Percentiles rank a stretch among this genome's conserved stretches.
phyloP scores from a whole-genome alignment of 2,888 invertebrate species.

The Gari tellinella region DNA sequence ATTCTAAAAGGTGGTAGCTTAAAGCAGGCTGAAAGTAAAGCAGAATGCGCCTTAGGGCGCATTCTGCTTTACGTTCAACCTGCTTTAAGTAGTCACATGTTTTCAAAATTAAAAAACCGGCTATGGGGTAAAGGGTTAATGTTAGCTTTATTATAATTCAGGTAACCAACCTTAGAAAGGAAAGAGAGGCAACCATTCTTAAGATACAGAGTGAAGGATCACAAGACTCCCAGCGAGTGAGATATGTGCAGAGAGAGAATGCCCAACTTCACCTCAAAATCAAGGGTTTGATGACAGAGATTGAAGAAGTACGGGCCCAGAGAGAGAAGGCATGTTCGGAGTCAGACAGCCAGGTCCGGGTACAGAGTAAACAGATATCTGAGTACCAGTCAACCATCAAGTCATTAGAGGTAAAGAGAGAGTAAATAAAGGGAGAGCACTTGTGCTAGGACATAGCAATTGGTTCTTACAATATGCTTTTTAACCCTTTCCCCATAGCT shows the following conservation, averaged over 20 bases:
- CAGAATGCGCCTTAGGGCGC: no score
- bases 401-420: constrained; percentile 79
- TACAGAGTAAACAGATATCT: constrained; percentile 81
- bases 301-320: constrained; percentile 82
- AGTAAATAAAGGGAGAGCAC: no score
- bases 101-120: no score
- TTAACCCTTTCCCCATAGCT: no score
- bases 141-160: constrained; percentile 43
- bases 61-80: no score
- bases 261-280: constrained; percentile 81
- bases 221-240: constrained; percentile 77
- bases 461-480: no score
- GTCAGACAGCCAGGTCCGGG: constrained; percentile 77
- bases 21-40: no score
- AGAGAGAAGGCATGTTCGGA: constrained; percentile 80
- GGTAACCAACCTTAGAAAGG: constrained; percentile 81
- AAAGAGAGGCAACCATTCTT: constrained; percentile 77
- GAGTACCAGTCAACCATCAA: constrained; percentile 79
- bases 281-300: constrained; percentile 80
- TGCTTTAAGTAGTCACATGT: no score
- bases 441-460: no score
- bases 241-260: constrained; percentile 82
- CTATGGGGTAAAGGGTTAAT: no score
- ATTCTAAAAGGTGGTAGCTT: no score
- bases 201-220: constrained; percentile 76